A percentile compares a stretch with the other conserved stretches of the same genome.
Evolutionary conservation across 2,888 invertebrate genomes (phyloP).

Genomic region (Metacarcinus magister): DNA sequence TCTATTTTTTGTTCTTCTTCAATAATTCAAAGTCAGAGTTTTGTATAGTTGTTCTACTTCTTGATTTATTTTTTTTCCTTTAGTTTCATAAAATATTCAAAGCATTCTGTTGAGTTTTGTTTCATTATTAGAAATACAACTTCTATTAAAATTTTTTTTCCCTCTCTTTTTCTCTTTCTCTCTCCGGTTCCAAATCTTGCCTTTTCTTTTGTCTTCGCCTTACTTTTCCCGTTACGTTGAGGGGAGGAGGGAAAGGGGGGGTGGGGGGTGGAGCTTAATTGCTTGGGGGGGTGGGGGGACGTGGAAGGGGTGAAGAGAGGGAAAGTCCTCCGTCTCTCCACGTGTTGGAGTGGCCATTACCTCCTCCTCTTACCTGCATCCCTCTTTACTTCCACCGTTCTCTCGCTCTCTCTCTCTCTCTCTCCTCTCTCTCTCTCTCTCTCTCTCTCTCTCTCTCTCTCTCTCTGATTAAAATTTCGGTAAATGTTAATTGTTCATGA

Average conservation of each 20-base stretch:
- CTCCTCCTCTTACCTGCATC: constrained; percentile 30
- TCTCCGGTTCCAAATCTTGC: not conserved
- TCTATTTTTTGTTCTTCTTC: not conserved
- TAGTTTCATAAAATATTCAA: too few relatives aligned
- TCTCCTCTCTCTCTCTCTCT: not conserved
- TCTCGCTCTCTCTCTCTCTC: not conserved
- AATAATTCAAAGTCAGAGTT: too few relatives aligned
- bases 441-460: constrained; percentile 7
- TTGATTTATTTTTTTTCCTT: too few relatives aligned
- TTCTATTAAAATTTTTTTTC: too few relatives aligned
- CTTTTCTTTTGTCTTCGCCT: not conserved
- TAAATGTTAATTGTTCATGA: not conserved
- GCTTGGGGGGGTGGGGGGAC: too few relatives aligned
- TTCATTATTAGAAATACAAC: too few relatives aligned
- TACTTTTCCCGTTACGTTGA: not conserved
- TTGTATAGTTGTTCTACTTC: too few relatives aligned
- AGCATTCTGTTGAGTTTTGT: too few relatives aligned
- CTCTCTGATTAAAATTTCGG: not conserved
- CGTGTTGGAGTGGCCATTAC: not conserved
- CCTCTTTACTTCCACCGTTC: not conserved
- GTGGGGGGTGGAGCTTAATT: too few relatives aligned
- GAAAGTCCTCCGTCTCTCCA: not conserved
- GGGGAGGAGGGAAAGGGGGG: too few relatives aligned
- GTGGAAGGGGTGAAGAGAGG: too few relatives aligned
- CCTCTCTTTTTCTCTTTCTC: not conserved